Evolutionary conservation across 1,140 invertebrate species (phyloP).

Genomic region (Phortica variegata): DNA sequence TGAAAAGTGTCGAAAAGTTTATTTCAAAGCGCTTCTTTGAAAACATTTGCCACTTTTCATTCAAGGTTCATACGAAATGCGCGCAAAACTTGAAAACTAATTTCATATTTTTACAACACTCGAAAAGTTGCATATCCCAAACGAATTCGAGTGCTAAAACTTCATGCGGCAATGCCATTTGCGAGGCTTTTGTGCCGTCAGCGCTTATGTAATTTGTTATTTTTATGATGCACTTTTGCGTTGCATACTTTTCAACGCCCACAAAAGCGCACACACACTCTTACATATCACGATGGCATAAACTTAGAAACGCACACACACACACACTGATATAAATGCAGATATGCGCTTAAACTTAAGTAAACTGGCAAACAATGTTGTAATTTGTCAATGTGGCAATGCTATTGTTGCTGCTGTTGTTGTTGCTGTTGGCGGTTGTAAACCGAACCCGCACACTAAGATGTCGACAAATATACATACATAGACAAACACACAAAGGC

Average conservation of each 20-base stretch:
- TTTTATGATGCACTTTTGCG: conserved; percentile 6
- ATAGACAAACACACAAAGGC: conserved; percentile 6
- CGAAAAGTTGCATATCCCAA: background rate
- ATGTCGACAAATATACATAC: no score
- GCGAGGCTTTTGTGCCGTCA: conserved; percentile 27
- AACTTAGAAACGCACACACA: no score
- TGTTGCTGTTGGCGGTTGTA: conserved; percentile 30
- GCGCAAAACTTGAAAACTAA: no score
- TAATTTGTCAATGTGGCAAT: conserved; percentile 5
- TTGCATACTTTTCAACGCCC: conserved; percentile 34
- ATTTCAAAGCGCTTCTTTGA: no score
- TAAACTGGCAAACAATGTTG: conserved; percentile 40
- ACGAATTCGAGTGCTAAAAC: background rate
- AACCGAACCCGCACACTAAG: no score
- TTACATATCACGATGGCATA: no score
- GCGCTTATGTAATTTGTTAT: conserved; percentile 33
- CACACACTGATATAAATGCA: no score
- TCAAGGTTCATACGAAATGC: no score
- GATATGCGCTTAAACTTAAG: conserved; percentile 23
- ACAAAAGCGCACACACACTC: conserved; percentile 27
- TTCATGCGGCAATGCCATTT: conserved; percentile 3
- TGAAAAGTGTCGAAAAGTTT: no score
- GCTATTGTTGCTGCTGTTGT: conserved; percentile 5
- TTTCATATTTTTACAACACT: background rate
- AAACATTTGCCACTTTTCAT: no score